phyloP scores from a whole-genome alignment of 2,113 vertebrate genomes.

The Pantherophis guttatus region DNA sequence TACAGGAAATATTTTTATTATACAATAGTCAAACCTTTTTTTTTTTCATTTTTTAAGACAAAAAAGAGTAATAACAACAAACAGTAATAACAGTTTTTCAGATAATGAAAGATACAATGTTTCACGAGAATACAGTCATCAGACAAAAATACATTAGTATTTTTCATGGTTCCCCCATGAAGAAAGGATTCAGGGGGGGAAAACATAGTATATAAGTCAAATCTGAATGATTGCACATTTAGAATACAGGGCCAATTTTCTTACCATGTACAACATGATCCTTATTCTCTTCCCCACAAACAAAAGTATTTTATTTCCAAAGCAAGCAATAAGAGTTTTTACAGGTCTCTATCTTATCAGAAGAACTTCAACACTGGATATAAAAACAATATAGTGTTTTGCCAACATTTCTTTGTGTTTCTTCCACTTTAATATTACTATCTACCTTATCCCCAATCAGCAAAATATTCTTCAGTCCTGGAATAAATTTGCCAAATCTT shows the following conservation, averaged over 20 bases:
- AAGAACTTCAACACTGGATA: conserved; percentile 50
- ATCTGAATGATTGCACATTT: conserved; percentile 52
- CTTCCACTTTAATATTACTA: conserved; percentile 35
- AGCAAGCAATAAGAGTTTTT: conserved; percentile 11
- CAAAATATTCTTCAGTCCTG: conserved; percentile 49
- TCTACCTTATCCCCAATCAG: conserved; percentile 39
- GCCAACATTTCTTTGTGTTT: conserved; percentile 45
- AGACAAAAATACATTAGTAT: conserved; percentile 48
- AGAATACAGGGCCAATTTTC: conserved; percentile 40
- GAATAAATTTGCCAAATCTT: conserved; percentile 49
- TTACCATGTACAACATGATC: conserved; percentile 37
- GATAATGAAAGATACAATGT: conserved; percentile 45
- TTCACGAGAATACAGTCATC: conserved; percentile 56
- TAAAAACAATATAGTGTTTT: conserved; percentile 46
- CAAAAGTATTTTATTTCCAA: conserved; percentile 21
- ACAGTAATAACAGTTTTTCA: conserved; percentile 48
- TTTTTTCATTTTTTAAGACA: conserved; percentile 41
- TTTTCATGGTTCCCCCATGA: conserved; percentile 37
- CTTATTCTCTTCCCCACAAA: neutral
- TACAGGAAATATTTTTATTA: conserved; percentile 72
- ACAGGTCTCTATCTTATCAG: conserved; percentile 44
- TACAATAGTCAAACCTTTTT: conserved; percentile 61
- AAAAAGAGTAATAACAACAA: conserved; percentile 49
- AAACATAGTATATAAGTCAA: conserved; percentile 54
- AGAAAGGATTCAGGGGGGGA: conserved; percentile 42